Base-by-base conservation (phyloP, 2,797 vertebrate genomes). In the Scleropages formosus region DNA sequence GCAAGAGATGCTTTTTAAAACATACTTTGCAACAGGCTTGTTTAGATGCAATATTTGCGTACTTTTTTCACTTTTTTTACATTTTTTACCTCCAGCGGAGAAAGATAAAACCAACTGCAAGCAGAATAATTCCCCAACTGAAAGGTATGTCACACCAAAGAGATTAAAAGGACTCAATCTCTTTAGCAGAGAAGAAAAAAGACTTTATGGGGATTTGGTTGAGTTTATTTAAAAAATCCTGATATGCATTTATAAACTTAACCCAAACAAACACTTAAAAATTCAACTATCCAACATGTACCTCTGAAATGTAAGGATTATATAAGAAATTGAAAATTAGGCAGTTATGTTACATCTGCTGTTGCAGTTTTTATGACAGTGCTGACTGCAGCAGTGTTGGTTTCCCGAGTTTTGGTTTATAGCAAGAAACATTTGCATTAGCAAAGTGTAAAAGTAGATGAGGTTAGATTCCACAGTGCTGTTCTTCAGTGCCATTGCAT, bases 91-190 rank as follows among this genome's bases (percentile, higher is more conserved):
- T 64, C 22, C 26, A 31, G 11, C 8, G 62, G 22, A 9, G 22
- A 2, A 0, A n/a, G 59, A n/a, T n/a, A 12, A 12, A 64, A n/a
- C 62, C 26, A 64, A 64, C n/a, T 27, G 62, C 26, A 12, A 64
- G 62, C 62, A 64, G 88, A 89, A 90, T 87, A 86, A 87, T 89
- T 86, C 85, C 62, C 62, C 13, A 89, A 87, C 88, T 87, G 85
- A 89, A 89, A 89, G 88, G 87, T 88, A 85, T 83, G 83, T 89
- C 85, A 86, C 85, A 86, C 86, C 83, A 77, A 85, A 78, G 72
- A 91, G 87, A 91, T 91, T 89, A 91, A 89, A 90, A 85, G 88
- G 87, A 86, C 88, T 87, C 74, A 79, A 84, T 86, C 85, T 88
- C 87, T 89, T 86, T 84, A 85, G 86, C 86, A 85, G 84, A 85